Base-by-base conservation (phyloP, 2,888 invertebrate species). In the Aethes cnicana region DNA sequence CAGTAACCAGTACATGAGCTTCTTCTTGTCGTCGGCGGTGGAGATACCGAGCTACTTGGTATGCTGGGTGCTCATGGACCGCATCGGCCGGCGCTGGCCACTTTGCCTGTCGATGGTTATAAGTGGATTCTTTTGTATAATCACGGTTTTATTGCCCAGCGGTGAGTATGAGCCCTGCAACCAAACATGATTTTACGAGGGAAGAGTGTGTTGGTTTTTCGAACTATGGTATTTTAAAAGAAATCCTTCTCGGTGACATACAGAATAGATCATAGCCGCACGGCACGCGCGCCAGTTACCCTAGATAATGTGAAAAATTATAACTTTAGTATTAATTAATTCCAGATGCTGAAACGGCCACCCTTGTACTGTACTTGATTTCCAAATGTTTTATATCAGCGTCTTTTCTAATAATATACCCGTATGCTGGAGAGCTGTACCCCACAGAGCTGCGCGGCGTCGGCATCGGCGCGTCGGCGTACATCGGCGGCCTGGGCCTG, bases 321-420 rank as follows among this genome's bases (percentile, higher is more conserved):
- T n/a, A n/a, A n/a, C n/a, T n/a, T 52, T 12, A 39, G 17, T 35
- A 23, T 50, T 49, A 56, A 57, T 55, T 61, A 66, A 62, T 86
- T 82, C 47, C 81, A 95, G 96, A 95, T 84, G 95, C 95, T 36
- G 92, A 93, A 47, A 91, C 90, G 50, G 91, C 93, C 69, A 96
- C 96, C 26, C 82, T 96, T 32, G 89, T 94, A 50, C 83, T 96
- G 11, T 97, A 95, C 77, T 84, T 96, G 26, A 89, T 96, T 67
- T 95, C 97, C 8, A 97, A 97, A 84, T 96, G 96, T 59, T 93
- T 96, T 59, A 95, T 97, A 72, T 97, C 97, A 1, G 96, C 96
- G 4, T 96, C 97, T 4, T 97, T 97, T 84, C 90, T 97, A 49
- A 96, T 97, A 57, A 96, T 97, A 66, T 97, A 97, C 79, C 97